Conservation (phyloP, 1,140 invertebrate species). For the Lordiphosa collinella region DNA sequence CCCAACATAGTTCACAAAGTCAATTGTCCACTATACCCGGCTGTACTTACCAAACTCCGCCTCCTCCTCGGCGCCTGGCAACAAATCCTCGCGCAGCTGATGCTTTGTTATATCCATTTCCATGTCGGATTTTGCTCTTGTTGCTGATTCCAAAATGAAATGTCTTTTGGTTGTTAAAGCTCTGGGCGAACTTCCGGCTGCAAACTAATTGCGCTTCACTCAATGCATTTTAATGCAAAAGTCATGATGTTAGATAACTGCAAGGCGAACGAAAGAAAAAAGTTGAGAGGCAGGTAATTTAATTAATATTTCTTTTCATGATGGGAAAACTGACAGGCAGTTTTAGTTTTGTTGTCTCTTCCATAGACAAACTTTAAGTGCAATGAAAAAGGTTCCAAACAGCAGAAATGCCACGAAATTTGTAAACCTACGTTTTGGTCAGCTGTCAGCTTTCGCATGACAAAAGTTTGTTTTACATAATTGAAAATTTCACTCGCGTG, state of each 20-base stretch:
- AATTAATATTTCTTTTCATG: conserved; percentile 3
- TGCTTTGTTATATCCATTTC: conserved; percentile 40
- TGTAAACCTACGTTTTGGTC: conserved; percentile 27
- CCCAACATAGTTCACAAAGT: conserved; percentile 2
- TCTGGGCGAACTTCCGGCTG: conserved; percentile 1
- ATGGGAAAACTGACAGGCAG: not conserved
- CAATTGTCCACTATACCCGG: not conserved
- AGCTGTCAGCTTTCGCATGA: conserved; percentile 31
- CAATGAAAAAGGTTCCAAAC: too few relatives aligned
- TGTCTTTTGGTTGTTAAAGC: conserved; percentile 10
- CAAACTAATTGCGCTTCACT: not conserved
- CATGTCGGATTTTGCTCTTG: conserved; percentile 18
- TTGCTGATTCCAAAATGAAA: conserved; percentile 10
- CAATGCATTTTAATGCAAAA: conserved; percentile 19
- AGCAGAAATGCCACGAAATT: not conserved
- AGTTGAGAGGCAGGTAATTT: not conserved
- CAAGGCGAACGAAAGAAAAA: conserved; percentile 7
- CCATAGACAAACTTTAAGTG: not conserved
- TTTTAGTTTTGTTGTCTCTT: too few relatives aligned
- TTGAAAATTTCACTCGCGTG: conserved; percentile 25
- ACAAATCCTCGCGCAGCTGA: conserved; percentile 36
- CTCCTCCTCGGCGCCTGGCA: conserved; percentile 63
- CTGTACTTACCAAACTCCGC: conserved; percentile 58
- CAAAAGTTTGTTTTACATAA: conserved; percentile 51
- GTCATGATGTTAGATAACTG: conserved; percentile 3